A percentile compares a stretch with the other conserved stretches of the same genome.
Evolutionary conservation across 2,113 vertebrate species (phyloP).

Genomic region (Campylomormyrus numenius): DNA sequence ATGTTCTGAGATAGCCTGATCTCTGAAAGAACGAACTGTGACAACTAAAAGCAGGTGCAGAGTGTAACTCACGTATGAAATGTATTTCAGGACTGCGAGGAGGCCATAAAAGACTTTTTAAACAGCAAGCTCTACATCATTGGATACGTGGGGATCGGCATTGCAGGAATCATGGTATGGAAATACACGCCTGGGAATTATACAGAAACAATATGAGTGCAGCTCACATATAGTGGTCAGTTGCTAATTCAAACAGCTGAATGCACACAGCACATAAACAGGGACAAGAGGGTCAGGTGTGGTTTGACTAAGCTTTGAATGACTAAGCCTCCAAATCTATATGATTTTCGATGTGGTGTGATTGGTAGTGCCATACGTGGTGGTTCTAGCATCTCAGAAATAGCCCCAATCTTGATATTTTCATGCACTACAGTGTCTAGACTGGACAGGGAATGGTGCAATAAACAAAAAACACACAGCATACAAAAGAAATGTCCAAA

Average conservation of each 20-base stretch:
- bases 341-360: neutral
- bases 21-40: neutral
- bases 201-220: neutral
- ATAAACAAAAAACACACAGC: neutral
- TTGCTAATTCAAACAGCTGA: neutral
- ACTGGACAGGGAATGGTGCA: neutral
- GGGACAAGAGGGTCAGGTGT: neutral
- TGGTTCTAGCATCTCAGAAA: neutral
- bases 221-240: neutral
- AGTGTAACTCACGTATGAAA: neutral
- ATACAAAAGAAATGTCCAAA: neutral
- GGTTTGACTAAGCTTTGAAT: neutral
- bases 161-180: conserved; percentile 86
- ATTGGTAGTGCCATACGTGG: neutral
- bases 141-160: conserved; percentile 79
- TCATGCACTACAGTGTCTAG: neutral
- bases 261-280: neutral
- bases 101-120: conserved; percentile 72
- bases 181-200: conserved; percentile 1
- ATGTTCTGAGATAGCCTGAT: neutral
- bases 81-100: conserved; percentile 67
- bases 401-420: neutral
- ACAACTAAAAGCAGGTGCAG: neutral
- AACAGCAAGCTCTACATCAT: conserved; percentile 76
- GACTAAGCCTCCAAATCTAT: neutral